Conservation (phyloP, 2,113 vertebrate genomes). For the Eulemur macaco region DNA sequence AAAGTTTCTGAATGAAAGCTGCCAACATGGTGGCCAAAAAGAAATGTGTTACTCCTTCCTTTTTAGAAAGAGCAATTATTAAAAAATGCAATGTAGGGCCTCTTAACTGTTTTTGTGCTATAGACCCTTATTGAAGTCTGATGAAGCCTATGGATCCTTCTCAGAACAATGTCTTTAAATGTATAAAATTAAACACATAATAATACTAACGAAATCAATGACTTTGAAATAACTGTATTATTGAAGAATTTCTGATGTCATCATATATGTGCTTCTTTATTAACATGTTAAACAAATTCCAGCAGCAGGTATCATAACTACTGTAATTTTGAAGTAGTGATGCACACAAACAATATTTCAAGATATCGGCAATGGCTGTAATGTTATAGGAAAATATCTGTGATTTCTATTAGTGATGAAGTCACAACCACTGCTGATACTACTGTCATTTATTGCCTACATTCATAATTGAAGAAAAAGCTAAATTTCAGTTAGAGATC, state of each 20-base stretch:
- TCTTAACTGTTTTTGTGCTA: background rate
- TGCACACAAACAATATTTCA: background rate
- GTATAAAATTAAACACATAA: slow-evolving; percentile 4
- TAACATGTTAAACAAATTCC: background rate
- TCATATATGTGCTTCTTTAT: background rate
- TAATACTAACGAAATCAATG: background rate
- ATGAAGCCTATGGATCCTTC: background rate
- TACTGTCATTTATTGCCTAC: background rate
- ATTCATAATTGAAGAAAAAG: slow-evolving; percentile 18
- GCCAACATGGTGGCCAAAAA: slow-evolving; percentile 17
- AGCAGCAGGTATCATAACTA: background rate
- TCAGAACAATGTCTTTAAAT: background rate
- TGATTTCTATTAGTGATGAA: slow-evolving; percentile 34
- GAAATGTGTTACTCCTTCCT: slow-evolving; percentile 31
- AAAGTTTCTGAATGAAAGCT: slow-evolving; percentile 54
- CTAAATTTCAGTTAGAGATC: slow-evolving; percentile 47
- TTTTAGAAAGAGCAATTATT: slow-evolving; percentile 13
- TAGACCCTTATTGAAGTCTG: background rate
- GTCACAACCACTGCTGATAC: background rate
- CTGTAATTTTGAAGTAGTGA: background rate
- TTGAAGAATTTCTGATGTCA: background rate
- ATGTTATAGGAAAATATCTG: background rate
- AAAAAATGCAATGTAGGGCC: background rate
- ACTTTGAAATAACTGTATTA: slow-evolving; percentile 2
- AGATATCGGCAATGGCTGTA: background rate